Evolutionary conservation across 2,888 invertebrate species (phyloP).

Genomic region (Drosophila ezoana): DNA sequence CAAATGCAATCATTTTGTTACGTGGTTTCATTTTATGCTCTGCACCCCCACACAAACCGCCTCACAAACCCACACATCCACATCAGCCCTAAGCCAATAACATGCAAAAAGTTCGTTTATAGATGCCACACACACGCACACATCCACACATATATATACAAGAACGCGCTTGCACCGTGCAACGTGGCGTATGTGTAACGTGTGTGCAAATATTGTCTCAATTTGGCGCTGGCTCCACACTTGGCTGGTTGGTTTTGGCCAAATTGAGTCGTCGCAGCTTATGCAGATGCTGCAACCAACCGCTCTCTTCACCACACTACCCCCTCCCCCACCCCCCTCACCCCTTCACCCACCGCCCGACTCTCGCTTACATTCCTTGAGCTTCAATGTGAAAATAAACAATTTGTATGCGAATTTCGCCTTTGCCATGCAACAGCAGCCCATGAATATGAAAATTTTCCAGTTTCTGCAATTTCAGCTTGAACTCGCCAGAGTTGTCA

Average conservation of each 20-base stretch:
- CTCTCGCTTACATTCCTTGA: constrained; percentile 22
- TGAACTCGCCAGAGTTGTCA: constrained; percentile 38
- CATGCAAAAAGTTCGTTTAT: constrained; percentile 72
- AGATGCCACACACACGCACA: constrained; percentile 34
- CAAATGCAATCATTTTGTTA: constrained; percentile 76
- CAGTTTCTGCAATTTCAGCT: constrained; percentile 43
- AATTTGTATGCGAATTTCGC: constrained; percentile 76
- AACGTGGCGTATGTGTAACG: constrained; percentile 74
- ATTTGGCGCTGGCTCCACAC: constrained; percentile 67
- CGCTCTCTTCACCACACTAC: constrained; percentile 1
- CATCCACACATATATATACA: neutral
- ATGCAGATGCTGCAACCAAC: constrained; percentile 45
- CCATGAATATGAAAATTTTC: constrained; percentile 73
- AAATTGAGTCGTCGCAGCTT: constrained; percentile 61
- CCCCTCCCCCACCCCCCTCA: neutral
- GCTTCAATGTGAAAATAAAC: constrained; percentile 71
- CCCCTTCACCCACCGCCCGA: too few relatives aligned
- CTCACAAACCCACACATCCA: neutral
- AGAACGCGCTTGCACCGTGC: constrained; percentile 32
- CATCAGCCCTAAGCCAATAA: constrained; percentile 58
- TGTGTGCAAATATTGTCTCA: constrained; percentile 76
- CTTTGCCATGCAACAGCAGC: constrained; percentile 58
- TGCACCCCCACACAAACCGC: neutral
- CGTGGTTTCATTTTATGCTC: constrained; percentile 65
- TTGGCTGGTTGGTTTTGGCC: constrained; percentile 53